These are phyloP conservation scores for Pomacea canaliculata DNA, from an alignment of 2,888 invertebrate species.

Conservation along the genomic window DNA sequence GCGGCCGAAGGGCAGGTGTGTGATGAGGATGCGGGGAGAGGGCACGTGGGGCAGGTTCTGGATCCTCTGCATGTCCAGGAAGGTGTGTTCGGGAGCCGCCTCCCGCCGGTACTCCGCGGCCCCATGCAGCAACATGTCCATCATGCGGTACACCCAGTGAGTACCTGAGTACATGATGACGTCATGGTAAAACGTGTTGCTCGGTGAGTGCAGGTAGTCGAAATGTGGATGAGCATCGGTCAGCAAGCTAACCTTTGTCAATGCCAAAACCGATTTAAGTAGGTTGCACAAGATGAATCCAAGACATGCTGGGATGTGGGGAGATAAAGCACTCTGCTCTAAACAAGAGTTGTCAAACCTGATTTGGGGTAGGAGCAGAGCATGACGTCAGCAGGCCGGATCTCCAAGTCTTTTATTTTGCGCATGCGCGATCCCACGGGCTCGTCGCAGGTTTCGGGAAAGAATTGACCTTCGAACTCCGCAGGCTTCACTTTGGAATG, in stretches of 20 bases:
- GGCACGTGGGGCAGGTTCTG: conserved; percentile 1
- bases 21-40: conserved; percentile 18
- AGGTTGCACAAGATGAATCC: too few relatives aligned
- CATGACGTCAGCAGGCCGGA: conserved; percentile 23
- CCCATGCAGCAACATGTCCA: conserved; percentile 17
- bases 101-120: not conserved
- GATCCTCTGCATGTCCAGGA: conserved; percentile 11
- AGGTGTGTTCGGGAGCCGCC: not conserved
- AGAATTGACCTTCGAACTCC: not conserved
- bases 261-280: too few relatives aligned
- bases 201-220: too few relatives aligned
- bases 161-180: not conserved
- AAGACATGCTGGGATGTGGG: too few relatives aligned
- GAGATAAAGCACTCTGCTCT: too few relatives aligned
- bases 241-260: too few relatives aligned
- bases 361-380: conserved; percentile 30
- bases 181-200: too few relatives aligned
- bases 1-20: conserved; percentile 10
- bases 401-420: conserved; percentile 21
- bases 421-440: conserved; percentile 12
- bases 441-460: conserved; percentile 15
- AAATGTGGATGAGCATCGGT: too few relatives aligned
- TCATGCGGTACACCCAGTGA: conserved; percentile 14
- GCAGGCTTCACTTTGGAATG: not conserved
- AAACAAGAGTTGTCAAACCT: conserved; percentile 7